A percentile compares a stretch with the other conserved stretches of the same genome.
phyloP scores from a whole-genome alignment of 2,113 vertebrate species.

The Ochotona curzoniae region DNA sequence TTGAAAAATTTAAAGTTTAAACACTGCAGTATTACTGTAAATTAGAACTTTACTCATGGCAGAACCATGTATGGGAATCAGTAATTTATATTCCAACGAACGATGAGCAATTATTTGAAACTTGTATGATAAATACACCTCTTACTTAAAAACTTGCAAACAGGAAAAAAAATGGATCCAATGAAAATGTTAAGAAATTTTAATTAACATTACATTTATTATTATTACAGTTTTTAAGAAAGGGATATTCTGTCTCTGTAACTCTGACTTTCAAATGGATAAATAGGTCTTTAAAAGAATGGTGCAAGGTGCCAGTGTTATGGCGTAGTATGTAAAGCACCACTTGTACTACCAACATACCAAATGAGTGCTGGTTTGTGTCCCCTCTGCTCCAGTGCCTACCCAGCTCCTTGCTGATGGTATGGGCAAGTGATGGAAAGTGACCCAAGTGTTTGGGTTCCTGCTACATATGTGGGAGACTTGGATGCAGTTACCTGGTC shows the following conservation, averaged over 20 bases:
- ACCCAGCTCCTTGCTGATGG: too few relatives aligned
- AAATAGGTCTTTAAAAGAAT: too few relatives aligned
- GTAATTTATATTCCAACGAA: not conserved
- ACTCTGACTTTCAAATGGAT: too few relatives aligned
- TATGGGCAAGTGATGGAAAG: too few relatives aligned
- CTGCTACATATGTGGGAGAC: too few relatives aligned
- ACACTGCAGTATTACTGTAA: not conserved
- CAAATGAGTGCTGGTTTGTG: too few relatives aligned
- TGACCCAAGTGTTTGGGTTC: too few relatives aligned
- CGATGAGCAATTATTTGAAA: not conserved
- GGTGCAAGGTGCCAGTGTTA: too few relatives aligned
- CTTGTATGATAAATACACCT: not conserved
- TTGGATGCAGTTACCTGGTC: too few relatives aligned
- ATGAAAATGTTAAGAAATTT: not conserved
- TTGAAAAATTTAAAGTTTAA: slow-evolving; percentile 2
- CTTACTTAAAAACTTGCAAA: not conserved
- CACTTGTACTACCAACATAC: too few relatives aligned
- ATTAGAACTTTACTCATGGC: not conserved
- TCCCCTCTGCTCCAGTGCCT: too few relatives aligned
- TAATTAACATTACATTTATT: not conserved
- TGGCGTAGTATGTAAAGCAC: too few relatives aligned
- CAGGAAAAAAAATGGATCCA: not conserved
- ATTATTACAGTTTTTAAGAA: slow-evolving; percentile 2
- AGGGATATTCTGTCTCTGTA: not conserved
- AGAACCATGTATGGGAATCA: not conserved